Evolutionary conservation across 2,797 vertebrate species (phyloP).

Genomic region (Ceryle rudis): DNA sequence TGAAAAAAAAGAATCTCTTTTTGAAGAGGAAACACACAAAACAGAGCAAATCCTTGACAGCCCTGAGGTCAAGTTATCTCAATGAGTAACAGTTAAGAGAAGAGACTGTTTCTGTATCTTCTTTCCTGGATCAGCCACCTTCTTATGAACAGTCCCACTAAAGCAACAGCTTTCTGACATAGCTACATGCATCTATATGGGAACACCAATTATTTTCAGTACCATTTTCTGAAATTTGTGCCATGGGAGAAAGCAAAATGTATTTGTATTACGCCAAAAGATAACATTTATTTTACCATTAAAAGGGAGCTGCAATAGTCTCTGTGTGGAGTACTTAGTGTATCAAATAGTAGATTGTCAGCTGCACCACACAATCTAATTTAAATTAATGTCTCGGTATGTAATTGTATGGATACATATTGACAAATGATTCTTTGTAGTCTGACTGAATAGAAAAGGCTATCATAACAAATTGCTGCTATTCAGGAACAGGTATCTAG

Average conservation of each 20-base stretch:
- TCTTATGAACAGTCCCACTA: background rate
- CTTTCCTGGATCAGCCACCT: background rate
- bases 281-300: background rate
- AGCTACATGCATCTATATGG: background rate
- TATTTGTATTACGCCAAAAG: background rate
- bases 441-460: conserved; percentile 42
- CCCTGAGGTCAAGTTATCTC: conserved; percentile 13
- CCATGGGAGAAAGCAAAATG: background rate
- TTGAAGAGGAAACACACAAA: background rate
- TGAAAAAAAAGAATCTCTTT: background rate
- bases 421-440: conserved; percentile 59
- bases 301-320: background rate
- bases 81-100: background rate
- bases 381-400: conserved; percentile 5
- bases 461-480: conserved; percentile 73
- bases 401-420: conserved; percentile 39
- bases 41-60: background rate
- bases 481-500: conserved; percentile 52
- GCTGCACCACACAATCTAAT: background rate
- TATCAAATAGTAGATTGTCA: conserved; percentile 39
- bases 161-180: background rate
- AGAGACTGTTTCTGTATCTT: background rate
- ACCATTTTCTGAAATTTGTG: background rate
- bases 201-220: background rate
- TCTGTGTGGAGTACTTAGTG: background rate